phyloP scores from a whole-genome alignment of 1,140 invertebrate species.

The Araneus ventricosus region DNA sequence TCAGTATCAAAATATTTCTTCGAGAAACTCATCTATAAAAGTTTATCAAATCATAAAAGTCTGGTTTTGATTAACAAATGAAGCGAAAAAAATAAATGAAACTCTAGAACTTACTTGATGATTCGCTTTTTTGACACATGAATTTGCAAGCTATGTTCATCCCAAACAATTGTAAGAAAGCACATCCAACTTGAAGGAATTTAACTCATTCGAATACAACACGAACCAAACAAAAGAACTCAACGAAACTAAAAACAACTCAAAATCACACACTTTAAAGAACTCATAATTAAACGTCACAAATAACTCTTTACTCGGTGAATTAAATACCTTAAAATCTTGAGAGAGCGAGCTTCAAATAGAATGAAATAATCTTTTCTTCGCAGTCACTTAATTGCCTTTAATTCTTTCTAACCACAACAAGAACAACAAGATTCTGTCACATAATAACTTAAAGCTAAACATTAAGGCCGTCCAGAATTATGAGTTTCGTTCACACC shows the following conservation, averaged over 20 bases:
- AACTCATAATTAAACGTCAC: constrained; percentile 17
- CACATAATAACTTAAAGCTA: constrained; percentile 1
- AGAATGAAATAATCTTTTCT: constrained; percentile 15
- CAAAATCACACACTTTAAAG: neutral
- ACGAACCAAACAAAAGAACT: neutral
- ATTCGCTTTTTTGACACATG: too few species aligned
- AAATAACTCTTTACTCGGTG: neutral
- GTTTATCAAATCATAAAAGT: too few species aligned
- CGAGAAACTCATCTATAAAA: too few species aligned
- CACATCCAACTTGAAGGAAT: neutral
- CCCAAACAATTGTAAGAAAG: neutral
- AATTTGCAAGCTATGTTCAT: too few species aligned
- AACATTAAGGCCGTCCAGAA: neutral
- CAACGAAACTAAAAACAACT: neutral
- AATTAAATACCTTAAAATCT: constrained; percentile 32
- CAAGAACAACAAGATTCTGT: neutral
- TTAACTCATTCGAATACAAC: neutral
- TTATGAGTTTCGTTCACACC: constrained; percentile 19
- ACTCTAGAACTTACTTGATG: too few species aligned
- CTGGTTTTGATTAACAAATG: too few species aligned
- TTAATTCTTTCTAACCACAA: constrained; percentile 8
- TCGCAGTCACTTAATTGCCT: constrained; percentile 32
- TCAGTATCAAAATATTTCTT: too few species aligned
- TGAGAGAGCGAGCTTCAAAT: neutral
- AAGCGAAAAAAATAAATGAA: too few species aligned